Base-by-base conservation (phyloP, 1,140 invertebrate species). In the Pseudomyrmex sp. region DNA sequence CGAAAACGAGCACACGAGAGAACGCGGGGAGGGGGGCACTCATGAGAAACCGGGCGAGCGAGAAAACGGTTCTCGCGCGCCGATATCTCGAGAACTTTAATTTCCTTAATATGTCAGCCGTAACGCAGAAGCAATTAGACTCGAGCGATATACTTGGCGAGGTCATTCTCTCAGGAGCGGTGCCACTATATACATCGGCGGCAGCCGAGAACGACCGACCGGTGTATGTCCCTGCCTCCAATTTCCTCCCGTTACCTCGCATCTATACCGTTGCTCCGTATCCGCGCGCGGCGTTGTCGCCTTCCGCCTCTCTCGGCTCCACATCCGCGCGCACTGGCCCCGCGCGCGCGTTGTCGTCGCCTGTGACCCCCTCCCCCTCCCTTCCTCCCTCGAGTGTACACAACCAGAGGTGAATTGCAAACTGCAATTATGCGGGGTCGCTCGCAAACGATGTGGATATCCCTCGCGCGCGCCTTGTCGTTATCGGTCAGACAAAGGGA, bases 91-190 rank as follows among this genome's bases (percentile, higher is more conserved):
- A 70, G 62, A 82, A 91, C 77, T 90, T 91, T 91, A 90, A 90
- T 92, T 92, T 90, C 88, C 90, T 90, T 91, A 88, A 91, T 90
- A 88, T 74, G 89, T 91, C 89, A 89, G 68, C 75, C 79, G 56
- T 82, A 59, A 26, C 48, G 61, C 69, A 66, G 75, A 84, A 87
- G 75, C 91, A 92, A 92, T 92, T 92, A 92, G 88, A 91, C 84
- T 83, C 61, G 68, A 75, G 56, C 84, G 88, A 91, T 90, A 90
- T 85, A 70, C 87, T 69, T 63, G 48, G 26, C 4, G 66, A 44
- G 74, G 68, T 83, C 79, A 56, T 56, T 48, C 72, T 79, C 84
- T 74, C 73, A 52, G 35, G 35, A 35, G 15, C 20, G 3, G 56
- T 52, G 50, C 68, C 82, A 84, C 72, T 70, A 73, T 73, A 70